Base-by-base conservation (phyloP, 2,888 invertebrate species). In the Caenorhabditis sp. region DNA sequence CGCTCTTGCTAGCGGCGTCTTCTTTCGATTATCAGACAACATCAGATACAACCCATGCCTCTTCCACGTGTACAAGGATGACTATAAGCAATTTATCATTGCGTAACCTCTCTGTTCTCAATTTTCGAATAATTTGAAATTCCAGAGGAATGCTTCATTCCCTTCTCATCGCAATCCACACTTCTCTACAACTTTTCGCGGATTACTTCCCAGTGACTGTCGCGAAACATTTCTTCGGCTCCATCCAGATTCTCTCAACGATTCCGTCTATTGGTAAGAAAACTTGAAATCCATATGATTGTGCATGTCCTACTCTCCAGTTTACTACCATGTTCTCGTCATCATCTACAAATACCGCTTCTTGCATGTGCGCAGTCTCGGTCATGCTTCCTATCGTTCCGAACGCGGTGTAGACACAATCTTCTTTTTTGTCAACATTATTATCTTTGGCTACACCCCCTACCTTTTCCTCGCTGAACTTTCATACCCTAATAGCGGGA, bases 51-150 rank as follows among this genome's bases (percentile, higher is more conserved):
- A 50, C 18, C 69, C 69, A 8, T 69, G 69, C 24, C n/a, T 24
- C 2, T 60, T n/a, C 35, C 58, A 69, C 18, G 60, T 69, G 32
- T 69, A 60, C 37, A 69, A 69, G n/a, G 69, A 69, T 32, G 69
- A 60, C 35, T 58, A 60, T 15, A 13, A 6, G 51, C 47, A 68
- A 2, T 68, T 28, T 44, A 47, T 55, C 11, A 47, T 56, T 13
- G 47, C 32, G 68, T 68, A 40, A 58, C 11, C 13, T 8, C 40
- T 24, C 22, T 22, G 4, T 22, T 22, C 15, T 11, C 6, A 2
- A 22, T 13, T 2, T 8, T 11, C 1, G 24, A 22, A 20, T 18
- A 37, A 32, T 35, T 35, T 18, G 37, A n/a, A 28, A 18, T 51
- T 64, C 2, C 26, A 56, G 68, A 0, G 56, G 56, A 8, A 20